phyloP scores from a whole-genome alignment of 2,888 invertebrate genomes.

The Thysanoteuthis rhombus region DNA sequence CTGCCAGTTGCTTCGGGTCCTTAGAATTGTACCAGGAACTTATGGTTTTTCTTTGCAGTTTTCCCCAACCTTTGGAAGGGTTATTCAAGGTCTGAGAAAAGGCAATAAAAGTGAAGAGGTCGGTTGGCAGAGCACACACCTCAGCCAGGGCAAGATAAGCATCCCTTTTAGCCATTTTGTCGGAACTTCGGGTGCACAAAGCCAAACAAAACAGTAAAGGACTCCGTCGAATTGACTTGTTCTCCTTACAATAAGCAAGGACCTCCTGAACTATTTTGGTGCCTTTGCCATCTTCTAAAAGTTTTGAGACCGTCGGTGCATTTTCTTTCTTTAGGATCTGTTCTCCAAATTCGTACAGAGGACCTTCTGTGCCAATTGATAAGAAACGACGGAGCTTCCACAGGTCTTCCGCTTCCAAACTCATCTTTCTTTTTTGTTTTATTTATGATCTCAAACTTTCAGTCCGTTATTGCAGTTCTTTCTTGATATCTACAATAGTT shows the following conservation, averaged over 20 bases:
- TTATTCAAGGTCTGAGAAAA: conserved; percentile 70
- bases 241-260: conserved; percentile 49
- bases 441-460: neutral
- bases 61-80: conserved; percentile 71
- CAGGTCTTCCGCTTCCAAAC: conserved; percentile 35
- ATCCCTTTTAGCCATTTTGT: conserved; percentile 70
- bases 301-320: conserved; percentile 48
- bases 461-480: neutral
- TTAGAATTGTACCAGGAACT: conserved; percentile 76
- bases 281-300: conserved; percentile 58
- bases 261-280: conserved; percentile 58
- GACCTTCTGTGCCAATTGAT: conserved; percentile 57
- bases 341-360: conserved; percentile 55
- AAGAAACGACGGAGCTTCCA: conserved; percentile 43
- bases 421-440: conserved; percentile 18
- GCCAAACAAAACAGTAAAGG: conserved; percentile 75
- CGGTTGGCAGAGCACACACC: conserved; percentile 74
- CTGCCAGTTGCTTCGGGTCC: conserved; percentile 75
- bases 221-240: conserved; percentile 63
- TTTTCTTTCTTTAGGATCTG: conserved; percentile 55
- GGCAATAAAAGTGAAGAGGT: conserved; percentile 76
- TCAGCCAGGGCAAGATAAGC: conserved; percentile 72
- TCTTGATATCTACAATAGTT: neutral
- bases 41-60: conserved; percentile 76
- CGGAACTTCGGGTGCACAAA: conserved; percentile 72